Conservation (phyloP, 2,113 vertebrate genomes). For the Brienomyrus brachyistius region DNA sequence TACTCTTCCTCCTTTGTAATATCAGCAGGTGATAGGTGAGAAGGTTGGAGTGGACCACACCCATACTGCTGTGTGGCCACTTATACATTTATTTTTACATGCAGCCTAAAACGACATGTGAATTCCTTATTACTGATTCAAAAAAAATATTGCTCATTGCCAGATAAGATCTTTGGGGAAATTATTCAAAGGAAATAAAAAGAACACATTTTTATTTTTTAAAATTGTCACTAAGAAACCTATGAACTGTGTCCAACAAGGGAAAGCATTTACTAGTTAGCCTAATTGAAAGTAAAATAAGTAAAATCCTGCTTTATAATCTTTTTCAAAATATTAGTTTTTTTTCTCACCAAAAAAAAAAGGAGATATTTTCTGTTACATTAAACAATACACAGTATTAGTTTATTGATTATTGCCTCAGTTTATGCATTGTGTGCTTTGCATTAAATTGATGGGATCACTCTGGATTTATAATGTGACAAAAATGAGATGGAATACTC, state of each 20-base stretch:
- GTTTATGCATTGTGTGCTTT: neutral
- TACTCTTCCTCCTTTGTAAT: slow-evolving; percentile 9
- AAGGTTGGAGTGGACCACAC: slow-evolving; percentile 16
- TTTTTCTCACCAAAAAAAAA: neutral
- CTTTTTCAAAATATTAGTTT: neutral
- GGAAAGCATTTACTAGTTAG: neutral
- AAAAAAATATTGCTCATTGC: neutral
- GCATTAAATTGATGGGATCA: neutral
- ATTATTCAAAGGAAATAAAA: neutral
- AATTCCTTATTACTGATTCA: neutral
- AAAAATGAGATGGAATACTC: neutral
- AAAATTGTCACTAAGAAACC: neutral
- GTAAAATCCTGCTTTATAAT: neutral
- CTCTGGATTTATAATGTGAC: neutral
- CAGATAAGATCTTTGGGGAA: neutral
- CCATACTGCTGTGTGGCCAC: slow-evolving; percentile 3
- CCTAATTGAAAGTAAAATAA: neutral
- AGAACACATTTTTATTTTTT: neutral
- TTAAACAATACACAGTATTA: neutral
- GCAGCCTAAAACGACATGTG: slow-evolving; percentile 4
- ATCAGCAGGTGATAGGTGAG: slow-evolving; percentile 13
- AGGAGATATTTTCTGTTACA: neutral
- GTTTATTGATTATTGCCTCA: neutral
- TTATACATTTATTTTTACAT: slow-evolving; percentile 22
- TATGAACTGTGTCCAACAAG: neutral